Percentiles rank a stretch among this genome's conserved stretches.
These are phyloP conservation scores for Scartelaos histophorus DNA, from an alignment of 2,113 vertebrate genomes.

Conservation along the genomic window DNA sequence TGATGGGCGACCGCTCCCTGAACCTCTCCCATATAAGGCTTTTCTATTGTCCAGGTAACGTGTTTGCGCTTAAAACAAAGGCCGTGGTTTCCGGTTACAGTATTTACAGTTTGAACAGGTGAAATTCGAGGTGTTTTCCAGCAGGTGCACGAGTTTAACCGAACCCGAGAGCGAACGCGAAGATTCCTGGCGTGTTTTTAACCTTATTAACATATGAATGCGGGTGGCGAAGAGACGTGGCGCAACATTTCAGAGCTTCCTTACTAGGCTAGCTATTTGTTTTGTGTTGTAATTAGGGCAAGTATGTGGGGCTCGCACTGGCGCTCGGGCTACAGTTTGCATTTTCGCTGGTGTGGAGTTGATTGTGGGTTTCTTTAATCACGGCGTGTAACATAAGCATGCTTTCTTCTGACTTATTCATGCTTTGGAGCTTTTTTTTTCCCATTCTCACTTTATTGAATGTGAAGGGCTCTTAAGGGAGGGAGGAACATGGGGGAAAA, in stretches of 20 bases:
- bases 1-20: background rate
- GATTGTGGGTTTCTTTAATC: conserved; percentile 33
- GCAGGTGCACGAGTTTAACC: background rate
- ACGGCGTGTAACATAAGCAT: conserved; percentile 17
- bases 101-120: conserved; percentile 13
- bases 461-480: conserved; percentile 54
- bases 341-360: conserved; percentile 16
- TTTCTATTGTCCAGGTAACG: background rate
- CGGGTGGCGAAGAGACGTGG: conserved; percentile 53
- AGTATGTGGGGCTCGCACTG: conserved; percentile 62
- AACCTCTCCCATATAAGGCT: background rate
- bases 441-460: conserved; percentile 66
- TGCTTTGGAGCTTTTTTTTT: conserved; percentile 42
- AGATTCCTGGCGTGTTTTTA: conserved; percentile 41
- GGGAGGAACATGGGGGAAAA: conserved; percentile 20
- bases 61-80: conserved; percentile 7
- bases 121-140: conserved; percentile 52
- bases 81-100: background rate
- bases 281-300: conserved; percentile 69
- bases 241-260: conserved; percentile 40
- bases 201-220: conserved; percentile 66
- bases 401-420: conserved; percentile 67
- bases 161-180: conserved; percentile 5
- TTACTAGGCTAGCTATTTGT: conserved; percentile 53
- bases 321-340: conserved; percentile 27